Evolutionary conservation across 2,797 vertebrate genomes (phyloP), one percentile per base, ranked within the genome.

Genomic region (Peromyscus aztecus): DNA sequence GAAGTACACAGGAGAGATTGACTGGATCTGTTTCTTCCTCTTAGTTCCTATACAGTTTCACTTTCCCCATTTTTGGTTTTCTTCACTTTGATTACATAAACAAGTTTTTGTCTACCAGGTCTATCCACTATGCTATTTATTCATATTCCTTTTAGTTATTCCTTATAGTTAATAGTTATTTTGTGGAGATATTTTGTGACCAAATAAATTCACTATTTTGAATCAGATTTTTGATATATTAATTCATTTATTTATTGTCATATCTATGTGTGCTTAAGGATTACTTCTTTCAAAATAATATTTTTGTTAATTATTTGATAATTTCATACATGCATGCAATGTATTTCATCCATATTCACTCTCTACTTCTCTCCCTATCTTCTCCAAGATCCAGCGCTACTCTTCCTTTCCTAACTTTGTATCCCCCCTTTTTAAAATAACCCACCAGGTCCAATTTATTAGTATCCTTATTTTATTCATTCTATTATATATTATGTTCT

Each of bases 151-250:
- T 37, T 71, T 71, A 71, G 17, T n/a, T 37, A 19, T 81, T 49
- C 57, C 37, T 59, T 34, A 43, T 75, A 90, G 81, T 73, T 80
- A 65, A 31, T 63, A 92, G 43, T 55, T 77, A 76, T 6, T 77
- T 95, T 91, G 16, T 90, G 57, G 43, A 86, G 23, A 61, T 77
- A 76, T 6, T 77, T 95, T 93, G 16, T 90, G 57, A 29, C 23
- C 52, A 59, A 77, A 52, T 82, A 93, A n/a, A 67, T 95, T 24
- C 40, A 4, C 10, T 13, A 37, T 83, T 95, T 34, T 27, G 76
- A 75, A 80, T 91, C 43, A 91, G 63, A 89, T 1, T 95, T 95
- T 77, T 46, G 46, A 40, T 92, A 34, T 90, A 77, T 63, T 63
- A 52, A 46, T 91, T 82, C 57, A 76, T 84, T 57, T 80, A 63